Base-by-base conservation (phyloP, 2,113 vertebrate species). In the Perca flavescens region DNA sequence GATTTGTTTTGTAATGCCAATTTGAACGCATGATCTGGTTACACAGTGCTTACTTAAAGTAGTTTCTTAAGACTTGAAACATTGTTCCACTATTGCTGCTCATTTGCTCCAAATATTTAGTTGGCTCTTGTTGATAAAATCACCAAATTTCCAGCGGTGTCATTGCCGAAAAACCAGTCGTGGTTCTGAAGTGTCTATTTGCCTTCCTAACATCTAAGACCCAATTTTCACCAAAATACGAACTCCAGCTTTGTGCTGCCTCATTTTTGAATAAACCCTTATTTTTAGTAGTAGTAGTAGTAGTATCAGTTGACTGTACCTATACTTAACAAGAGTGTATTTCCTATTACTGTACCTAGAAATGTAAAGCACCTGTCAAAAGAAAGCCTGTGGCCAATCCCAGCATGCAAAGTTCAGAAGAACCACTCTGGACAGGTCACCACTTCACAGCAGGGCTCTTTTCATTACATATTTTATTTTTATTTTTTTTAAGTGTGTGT, bases 331-430 rank as follows among this genome's bases (percentile, higher is more conserved):
- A 40, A 19, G 21, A 34, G 15, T n/a, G 31, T 46, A 11, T 58
- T 69, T 60, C 22, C 6, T 62, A 0, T 12, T 5, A 43, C 36
- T 4, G 7, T 6, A 50, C 11, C 31, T 65, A 1, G 25, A 31
- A 54, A 53, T 10, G 17, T 28, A 72, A 71, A 66, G 15, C 31
- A 56, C n/a, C 72, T 43, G 36, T 21, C 13, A 71, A 70, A 56
- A 54, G 25, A 67, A 52, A 63, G 63, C 47, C 19, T 54, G 7
- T 25, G 16, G 16, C 21, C 14, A 64, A 47, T 49, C 12, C 36
- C 61, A 79, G 72, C 22, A 63, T 77, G 65, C 36, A 46, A 43
- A 58, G 72, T n/a, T 34, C 17, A 77, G n/a, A 19, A 75, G 47
- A 67, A 58, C 9, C 28, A 54, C 36, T 49, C 6, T 58, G 56